Percentiles rank a stretch among this genome's conserved stretches.
Conservation (phyloP, 2,888 invertebrate species). For the Tipula helvola region DNA sequence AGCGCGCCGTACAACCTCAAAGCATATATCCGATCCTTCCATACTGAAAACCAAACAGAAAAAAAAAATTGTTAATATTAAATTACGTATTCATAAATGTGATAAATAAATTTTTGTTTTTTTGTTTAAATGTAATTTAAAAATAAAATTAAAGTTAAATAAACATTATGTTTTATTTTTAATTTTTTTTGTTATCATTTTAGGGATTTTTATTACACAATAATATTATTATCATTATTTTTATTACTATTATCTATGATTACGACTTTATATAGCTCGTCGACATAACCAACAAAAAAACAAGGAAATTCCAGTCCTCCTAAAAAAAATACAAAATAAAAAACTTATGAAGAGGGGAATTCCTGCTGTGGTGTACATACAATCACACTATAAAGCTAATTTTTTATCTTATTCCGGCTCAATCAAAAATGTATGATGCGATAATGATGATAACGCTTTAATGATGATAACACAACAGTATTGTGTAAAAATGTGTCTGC, state of each 20-base stretch:
- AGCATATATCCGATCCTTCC: constrained; percentile 97
- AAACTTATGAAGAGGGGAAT: background rate
- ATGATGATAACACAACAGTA: background rate
- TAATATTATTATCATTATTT: background rate
- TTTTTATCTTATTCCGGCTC: background rate
- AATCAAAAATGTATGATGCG: background rate
- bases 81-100: constrained; percentile 12
- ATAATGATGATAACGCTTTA: background rate
- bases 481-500: background rate
- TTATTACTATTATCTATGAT: background rate
- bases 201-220: background rate
- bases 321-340: background rate
- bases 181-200: no score
- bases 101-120: background rate
- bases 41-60: constrained; percentile 54
- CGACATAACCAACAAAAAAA: background rate
- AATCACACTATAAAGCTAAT: background rate
- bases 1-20: constrained; percentile 93
- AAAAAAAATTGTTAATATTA: constrained; percentile 16
- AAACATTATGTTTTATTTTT: background rate
- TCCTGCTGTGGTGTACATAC: background rate
- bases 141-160: background rate
- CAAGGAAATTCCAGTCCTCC: background rate
- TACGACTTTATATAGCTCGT: background rate
- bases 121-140: background rate